Evolutionary conservation across 2,888 invertebrate genomes (phyloP).

Genomic region (Acrocyrtus sp.): DNA sequence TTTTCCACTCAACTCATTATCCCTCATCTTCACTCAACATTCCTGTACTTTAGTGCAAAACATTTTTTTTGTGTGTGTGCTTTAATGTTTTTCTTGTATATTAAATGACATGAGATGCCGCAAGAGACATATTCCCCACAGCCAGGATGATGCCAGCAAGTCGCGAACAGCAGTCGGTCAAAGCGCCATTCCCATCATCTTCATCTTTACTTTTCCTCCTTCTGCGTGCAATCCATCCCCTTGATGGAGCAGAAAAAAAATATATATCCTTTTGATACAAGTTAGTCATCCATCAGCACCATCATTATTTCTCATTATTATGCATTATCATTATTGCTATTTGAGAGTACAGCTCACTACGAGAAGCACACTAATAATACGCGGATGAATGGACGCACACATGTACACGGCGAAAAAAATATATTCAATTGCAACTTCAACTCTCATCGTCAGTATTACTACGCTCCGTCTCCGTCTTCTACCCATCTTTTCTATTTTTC

Average conservation of each 20-base stretch:
- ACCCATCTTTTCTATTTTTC: background rate
- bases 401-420: background rate
- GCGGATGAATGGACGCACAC: background rate
- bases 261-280: conserved; percentile 13
- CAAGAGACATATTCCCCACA: no score
- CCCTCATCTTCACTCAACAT: background rate
- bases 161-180: conserved; percentile 16
- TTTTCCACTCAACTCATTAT: background rate
- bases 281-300: conserved; percentile 17
- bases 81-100: no score
- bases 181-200: conserved; percentile 6
- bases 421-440: background rate
- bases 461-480: background rate
- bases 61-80: background rate
- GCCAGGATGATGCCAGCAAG: conserved; percentile 19
- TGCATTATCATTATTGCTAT: background rate
- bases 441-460: background rate
- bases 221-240: no score
- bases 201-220: no score
- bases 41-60: conserved; percentile 3
- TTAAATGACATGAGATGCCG: no score
- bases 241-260: no score
- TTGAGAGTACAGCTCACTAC: no score
- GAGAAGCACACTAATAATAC: no score
- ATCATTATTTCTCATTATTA: conserved; percentile 4